A percentile compares a stretch with the other conserved stretches of the same genome.
phyloP scores from a whole-genome alignment of 2,888 invertebrate genomes.

The Phragmatobia fuliginosa region DNA sequence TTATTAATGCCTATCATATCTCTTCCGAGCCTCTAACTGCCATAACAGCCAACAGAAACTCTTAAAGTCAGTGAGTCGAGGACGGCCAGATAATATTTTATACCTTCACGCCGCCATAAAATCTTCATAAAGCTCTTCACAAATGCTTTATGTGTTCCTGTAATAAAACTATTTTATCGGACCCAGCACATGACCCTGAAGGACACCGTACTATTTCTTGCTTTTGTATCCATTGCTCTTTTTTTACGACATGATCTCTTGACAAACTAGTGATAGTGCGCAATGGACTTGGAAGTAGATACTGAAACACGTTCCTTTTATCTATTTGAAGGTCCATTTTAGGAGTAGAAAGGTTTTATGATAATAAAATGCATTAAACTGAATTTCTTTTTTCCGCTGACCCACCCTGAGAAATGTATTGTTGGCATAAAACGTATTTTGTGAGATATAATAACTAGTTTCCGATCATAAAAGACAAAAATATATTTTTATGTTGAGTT shows the following conservation, averaged over 20 bases:
- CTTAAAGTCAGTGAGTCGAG: slow-evolving; percentile 53
- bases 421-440: slow-evolving; percentile 35
- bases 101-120: slow-evolving; percentile 50
- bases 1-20: slow-evolving; percentile 24
- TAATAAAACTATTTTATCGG: slow-evolving; percentile 54
- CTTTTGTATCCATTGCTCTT: slow-evolving; percentile 38
- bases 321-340: slow-evolving; percentile 41
- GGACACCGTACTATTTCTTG: slow-evolving; percentile 18
- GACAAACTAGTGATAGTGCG: slow-evolving; percentile 39
- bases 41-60: slow-evolving; percentile 27
- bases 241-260: slow-evolving; percentile 31
- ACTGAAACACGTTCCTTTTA: slow-evolving; percentile 40
- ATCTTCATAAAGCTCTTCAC: slow-evolving; percentile 54
- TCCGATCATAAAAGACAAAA: slow-evolving; percentile 1
- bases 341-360: slow-evolving; percentile 41
- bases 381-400: slow-evolving; percentile 45
- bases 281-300: slow-evolving; percentile 44
- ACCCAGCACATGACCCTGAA: slow-evolving; percentile 19
- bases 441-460: slow-evolving; percentile 9
- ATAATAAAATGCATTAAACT: slow-evolving; percentile 52
- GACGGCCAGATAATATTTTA: slow-evolving; percentile 52
- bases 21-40: slow-evolving; percentile 32
- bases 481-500: neutral
- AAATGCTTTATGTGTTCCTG: slow-evolving; percentile 52
- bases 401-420: slow-evolving; percentile 43